Evolutionary conservation across 2,113 vertebrate genomes (phyloP), one percentile per base, ranked within the genome.

Genomic region (Aptenodytes patagonicus): DNA sequence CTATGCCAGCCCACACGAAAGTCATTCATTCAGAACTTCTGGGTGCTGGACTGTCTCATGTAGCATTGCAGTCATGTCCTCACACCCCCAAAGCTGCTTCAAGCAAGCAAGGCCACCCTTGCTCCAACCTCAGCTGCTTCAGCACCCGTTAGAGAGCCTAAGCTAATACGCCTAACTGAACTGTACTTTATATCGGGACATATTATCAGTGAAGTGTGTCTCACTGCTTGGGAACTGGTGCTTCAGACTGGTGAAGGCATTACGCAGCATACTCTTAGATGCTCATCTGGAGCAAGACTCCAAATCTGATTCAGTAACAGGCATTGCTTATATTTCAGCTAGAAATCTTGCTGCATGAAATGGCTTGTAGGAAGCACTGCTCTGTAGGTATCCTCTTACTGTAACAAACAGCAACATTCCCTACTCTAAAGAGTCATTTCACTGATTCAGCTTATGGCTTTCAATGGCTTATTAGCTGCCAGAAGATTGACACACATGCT

Each of bases 201-300:
- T 10, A 13, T 28, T 21, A 22, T 8, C 7, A 21, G 29, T 20
- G 32, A 79, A 32, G 14, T 25, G 47, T 40, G 15, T 17, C 47
- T 79, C 42, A 31, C 46, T 58, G 21, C 34, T 42, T 36, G 16
- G 29, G 36, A 60, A 25, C 4, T 24, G 9, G 20, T 65, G 31
- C 46, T 92, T 76, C 46, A 54, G 13, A 44, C n/a, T 44, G 65
- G n/a, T 65, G 46, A 65, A 65, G 13, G 17, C 22, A 14, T 75
- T 57, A 26, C 0, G 0, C n/a, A 54, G 26, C 22, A 28, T 13
- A 34, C 10, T 64, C 9, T 42, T 16, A 47, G 26, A 42, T 34
- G 36, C 11, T 72, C 29, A 25, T 28, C 60, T 31, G 34, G 26
- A 87, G 17, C 25, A 69, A 46, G 20, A 25, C 31, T 49, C 42